Conservation (phyloP, 2,113 vertebrate species). For the Apteryx mantelli region DNA sequence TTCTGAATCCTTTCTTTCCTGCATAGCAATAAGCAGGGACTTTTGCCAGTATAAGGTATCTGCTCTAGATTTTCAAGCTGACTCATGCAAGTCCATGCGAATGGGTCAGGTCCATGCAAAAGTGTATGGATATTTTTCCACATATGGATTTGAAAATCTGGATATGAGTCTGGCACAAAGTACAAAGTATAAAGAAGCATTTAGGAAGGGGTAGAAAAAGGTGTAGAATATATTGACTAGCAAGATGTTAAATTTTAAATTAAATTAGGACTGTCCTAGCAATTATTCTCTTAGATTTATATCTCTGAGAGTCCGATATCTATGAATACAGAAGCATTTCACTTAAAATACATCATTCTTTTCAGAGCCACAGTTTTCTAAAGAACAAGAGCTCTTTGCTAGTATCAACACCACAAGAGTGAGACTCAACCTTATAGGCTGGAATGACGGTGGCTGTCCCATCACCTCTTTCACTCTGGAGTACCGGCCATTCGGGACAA, state of each 20-base stretch:
- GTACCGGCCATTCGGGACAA: conserved; percentile 91
- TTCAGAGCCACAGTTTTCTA: conserved; percentile 96
- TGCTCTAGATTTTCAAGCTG: neutral
- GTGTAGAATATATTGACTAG: neutral
- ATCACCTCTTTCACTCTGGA: conserved; percentile 97
- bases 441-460: conserved; percentile 97
- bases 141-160: neutral
- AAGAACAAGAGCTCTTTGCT: conserved; percentile 97
- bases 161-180: neutral
- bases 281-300: neutral
- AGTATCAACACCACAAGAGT: conserved; percentile 94
- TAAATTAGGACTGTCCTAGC: neutral
- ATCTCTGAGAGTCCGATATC: neutral
- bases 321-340: neutral
- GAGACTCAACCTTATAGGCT: conserved; percentile 93
- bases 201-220: fast-evolving
- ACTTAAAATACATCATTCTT: neutral
- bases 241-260: neutral
- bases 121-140: neutral
- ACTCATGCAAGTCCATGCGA: neutral
- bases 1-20: neutral
- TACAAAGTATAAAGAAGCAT: neutral
- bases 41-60: neutral
- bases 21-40: neutral
- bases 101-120: neutral